Percentiles rank a stretch among this genome's conserved stretches.
Conservation (phyloP, 2,888 invertebrate species). For the Sesamia inferens region DNA sequence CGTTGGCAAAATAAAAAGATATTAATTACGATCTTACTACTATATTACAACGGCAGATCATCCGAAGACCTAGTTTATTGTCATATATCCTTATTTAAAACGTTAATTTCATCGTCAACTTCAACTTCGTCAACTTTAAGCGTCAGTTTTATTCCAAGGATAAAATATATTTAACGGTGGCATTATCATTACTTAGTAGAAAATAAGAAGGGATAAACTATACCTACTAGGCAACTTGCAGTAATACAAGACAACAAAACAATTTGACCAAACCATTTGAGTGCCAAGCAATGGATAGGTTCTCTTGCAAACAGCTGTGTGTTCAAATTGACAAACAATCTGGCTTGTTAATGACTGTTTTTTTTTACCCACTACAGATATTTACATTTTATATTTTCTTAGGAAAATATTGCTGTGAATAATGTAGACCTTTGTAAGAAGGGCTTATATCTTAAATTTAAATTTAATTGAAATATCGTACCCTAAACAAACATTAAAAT, state of each 20-base stretch:
- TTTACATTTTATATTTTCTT: neutral
- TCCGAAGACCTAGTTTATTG: too few species aligned
- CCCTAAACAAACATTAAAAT: conserved; percentile 11
- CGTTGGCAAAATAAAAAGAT: neutral
- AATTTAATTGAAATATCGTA: neutral
- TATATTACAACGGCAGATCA: neutral
- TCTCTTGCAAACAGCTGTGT: neutral
- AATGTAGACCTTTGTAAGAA: neutral
- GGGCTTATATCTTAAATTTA: neutral
- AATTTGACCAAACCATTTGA: neutral
- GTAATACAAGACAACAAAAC: too few species aligned
- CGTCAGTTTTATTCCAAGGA: neutral
- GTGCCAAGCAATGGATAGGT: neutral
- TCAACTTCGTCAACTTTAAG: too few species aligned
- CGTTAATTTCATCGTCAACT: too few species aligned
- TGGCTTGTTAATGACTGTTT: neutral
- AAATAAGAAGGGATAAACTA: neutral
- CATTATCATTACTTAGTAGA: neutral
- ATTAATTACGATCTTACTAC: neutral
- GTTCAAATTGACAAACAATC: neutral
- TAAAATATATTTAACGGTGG: neutral
- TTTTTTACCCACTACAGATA: too few species aligned
- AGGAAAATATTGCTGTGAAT: neutral
- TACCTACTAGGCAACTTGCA: neutral
- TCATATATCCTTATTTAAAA: neutral